Conservation (phyloP, 2,888 invertebrate species). For the Elmis aenea region DNA sequence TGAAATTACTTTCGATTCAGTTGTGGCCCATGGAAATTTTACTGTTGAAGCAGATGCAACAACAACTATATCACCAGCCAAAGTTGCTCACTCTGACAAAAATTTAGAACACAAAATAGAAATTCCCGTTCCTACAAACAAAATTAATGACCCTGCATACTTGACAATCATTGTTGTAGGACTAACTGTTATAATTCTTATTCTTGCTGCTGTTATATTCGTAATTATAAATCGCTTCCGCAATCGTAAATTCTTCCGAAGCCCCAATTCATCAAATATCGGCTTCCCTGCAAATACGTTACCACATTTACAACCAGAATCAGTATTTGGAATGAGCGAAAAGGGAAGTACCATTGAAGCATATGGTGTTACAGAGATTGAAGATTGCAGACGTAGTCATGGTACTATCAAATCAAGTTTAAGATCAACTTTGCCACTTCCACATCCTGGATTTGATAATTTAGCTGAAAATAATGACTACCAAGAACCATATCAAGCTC, state of each 20-base stretch:
- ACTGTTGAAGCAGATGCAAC: slow-evolving; percentile 61
- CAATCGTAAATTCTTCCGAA: slow-evolving; percentile 68
- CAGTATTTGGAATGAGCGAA: slow-evolving; percentile 47
- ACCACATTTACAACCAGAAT: slow-evolving; percentile 48
- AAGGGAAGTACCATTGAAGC: slow-evolving; percentile 52
- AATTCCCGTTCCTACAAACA: slow-evolving; percentile 61
- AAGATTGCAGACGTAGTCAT: slow-evolving; percentile 55
- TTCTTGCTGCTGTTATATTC: slow-evolving; percentile 67
- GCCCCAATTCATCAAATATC: slow-evolving; percentile 60
- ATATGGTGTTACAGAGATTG: slow-evolving; percentile 55
- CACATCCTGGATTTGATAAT: slow-evolving; percentile 54
- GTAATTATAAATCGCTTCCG: slow-evolving; percentile 67
- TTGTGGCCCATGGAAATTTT: slow-evolving; percentile 69
- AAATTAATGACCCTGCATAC: slow-evolving; percentile 66
- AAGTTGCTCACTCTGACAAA: slow-evolving; percentile 48
- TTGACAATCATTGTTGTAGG: slow-evolving; percentile 77
- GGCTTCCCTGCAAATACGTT: slow-evolving; percentile 45
- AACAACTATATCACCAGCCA: slow-evolving; percentile 47
- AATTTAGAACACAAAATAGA: slow-evolving; percentile 50
- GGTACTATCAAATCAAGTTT: slow-evolving; percentile 49
- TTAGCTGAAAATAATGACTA: slow-evolving; percentile 65
- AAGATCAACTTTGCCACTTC: slow-evolving; percentile 51
- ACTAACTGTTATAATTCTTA: slow-evolving; percentile 65
- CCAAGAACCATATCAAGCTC: slow-evolving; percentile 74
- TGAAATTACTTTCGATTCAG: slow-evolving; percentile 83